Percentiles rank a stretch among this genome's conserved stretches.
These are phyloP conservation scores for Seira musarum DNA, from an alignment of 2,888 invertebrate species.

Conservation along the genomic window DNA sequence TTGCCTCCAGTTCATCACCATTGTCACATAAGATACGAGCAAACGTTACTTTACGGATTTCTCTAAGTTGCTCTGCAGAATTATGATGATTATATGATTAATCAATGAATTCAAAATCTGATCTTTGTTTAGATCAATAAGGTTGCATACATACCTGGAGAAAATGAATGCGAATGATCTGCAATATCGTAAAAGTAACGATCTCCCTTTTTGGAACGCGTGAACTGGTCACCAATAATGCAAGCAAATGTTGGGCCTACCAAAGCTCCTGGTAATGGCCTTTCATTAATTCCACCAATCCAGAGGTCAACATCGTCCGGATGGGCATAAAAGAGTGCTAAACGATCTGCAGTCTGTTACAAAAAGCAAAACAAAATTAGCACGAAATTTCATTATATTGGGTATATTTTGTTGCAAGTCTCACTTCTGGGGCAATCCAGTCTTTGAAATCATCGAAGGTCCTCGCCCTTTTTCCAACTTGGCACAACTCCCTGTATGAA, in stretches of 20 bases:
- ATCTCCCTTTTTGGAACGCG: slow-evolving; percentile 72
- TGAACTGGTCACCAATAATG: slow-evolving; percentile 73
- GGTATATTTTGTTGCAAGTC: slow-evolving; percentile 58
- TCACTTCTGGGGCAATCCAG: slow-evolving; percentile 70
- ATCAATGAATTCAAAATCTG: slow-evolving; percentile 26
- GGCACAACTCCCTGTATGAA: slow-evolving; percentile 65
- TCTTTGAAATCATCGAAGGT: slow-evolving; percentile 60
- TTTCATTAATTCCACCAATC: slow-evolving; percentile 68
- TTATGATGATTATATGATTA: slow-evolving; percentile 14
- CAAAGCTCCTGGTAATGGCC: slow-evolving; percentile 65
- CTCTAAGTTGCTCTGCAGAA: slow-evolving; percentile 78
- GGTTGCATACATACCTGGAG: slow-evolving; percentile 56
- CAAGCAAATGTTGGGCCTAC: slow-evolving; percentile 70
- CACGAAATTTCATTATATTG: neutral
- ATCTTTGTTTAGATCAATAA: too few relatives aligned
- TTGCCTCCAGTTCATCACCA: slow-evolving; percentile 78
- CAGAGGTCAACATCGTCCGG: slow-evolving; percentile 69
- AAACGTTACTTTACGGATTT: slow-evolving; percentile 84
- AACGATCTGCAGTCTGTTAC: slow-evolving; percentile 54
- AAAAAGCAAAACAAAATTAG: slow-evolving; percentile 14
- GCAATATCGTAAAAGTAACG: slow-evolving; percentile 73
- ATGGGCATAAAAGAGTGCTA: slow-evolving; percentile 52
- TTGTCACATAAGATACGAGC: slow-evolving; percentile 88
- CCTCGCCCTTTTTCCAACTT: neutral
- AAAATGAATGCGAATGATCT: slow-evolving; percentile 67